Percentiles rank a stretch among this genome's conserved stretches.
phyloP scores from a whole-genome alignment of 2,113 vertebrate species.

The Gymnarchus niloticus region DNA sequence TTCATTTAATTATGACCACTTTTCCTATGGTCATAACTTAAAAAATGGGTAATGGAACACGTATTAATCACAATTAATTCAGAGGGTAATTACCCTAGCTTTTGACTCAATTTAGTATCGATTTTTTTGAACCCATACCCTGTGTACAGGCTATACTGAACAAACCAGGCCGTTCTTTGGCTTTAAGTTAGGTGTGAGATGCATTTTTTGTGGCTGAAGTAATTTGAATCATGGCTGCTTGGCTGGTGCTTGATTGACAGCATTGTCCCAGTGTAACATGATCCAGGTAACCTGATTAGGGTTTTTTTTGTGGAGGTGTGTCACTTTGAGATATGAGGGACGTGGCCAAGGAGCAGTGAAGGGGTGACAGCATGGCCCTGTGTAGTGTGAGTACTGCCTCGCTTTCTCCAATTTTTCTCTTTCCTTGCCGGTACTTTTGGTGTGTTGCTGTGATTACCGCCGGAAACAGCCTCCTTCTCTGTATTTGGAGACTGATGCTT shows the following conservation, averaged over 20 bases:
- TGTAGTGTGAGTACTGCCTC: background rate
- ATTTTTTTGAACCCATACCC: background rate
- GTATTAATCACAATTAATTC: background rate
- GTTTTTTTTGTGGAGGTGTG: background rate
- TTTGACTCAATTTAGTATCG: background rate
- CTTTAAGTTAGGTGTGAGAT: background rate
- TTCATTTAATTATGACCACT: background rate
- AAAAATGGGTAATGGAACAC: background rate
- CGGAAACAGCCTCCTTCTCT: background rate
- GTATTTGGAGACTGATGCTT: background rate
- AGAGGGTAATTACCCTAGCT: background rate
- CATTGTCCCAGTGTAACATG: background rate
- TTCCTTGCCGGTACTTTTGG: no score
- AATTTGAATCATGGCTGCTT: background rate
- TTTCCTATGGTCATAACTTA: background rate
- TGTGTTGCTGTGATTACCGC: background rate
- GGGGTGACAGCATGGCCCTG: background rate
- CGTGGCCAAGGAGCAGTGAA: background rate
- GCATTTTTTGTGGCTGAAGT: background rate
- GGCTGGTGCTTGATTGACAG: constrained; percentile 5
- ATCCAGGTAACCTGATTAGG: background rate
- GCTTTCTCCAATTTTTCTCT: background rate
- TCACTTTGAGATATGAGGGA: background rate
- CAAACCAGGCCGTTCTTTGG: background rate
- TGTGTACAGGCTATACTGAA: background rate